Evolutionary conservation across 2,888 invertebrate genomes (phyloP).

Genomic region (Aleiodes leptofemur): DNA sequence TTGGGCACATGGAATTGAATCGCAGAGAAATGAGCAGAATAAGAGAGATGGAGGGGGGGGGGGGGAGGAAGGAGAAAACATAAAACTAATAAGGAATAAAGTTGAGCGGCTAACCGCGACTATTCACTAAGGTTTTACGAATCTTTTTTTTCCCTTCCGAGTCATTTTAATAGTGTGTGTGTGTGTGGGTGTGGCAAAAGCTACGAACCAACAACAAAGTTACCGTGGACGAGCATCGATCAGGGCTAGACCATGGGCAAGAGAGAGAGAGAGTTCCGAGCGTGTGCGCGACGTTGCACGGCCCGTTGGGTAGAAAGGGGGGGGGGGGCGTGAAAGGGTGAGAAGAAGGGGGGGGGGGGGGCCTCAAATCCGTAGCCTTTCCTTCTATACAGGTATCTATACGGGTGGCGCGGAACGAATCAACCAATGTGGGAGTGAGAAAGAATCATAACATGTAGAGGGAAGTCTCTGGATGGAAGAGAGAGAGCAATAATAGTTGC

Average conservation of each 20-base stretch:
- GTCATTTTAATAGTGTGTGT: conserved; percentile 18
- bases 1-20: conserved; percentile 19
- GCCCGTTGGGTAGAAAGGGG: not conserved
- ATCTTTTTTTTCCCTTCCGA: not conserved
- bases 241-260: conserved; percentile 52
- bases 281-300: conserved; percentile 12
- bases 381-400: conserved; percentile 13
- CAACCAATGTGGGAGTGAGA: conserved; percentile 12
- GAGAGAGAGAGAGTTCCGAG: not conserved
- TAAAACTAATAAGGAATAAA: conserved; percentile 21
- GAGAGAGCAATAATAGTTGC: conserved; percentile 38
- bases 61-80: not conserved
- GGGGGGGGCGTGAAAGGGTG: not conserved
- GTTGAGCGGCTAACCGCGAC: conserved; percentile 25
- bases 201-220: conserved; percentile 52
- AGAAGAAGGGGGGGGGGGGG: conserved; percentile 8
- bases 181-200: conserved; percentile 54
- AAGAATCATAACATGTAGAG: conserved; percentile 2
- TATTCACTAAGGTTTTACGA: conserved; percentile 18
- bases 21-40: not conserved
- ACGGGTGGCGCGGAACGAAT: conserved; percentile 35
- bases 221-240: conserved; percentile 57
- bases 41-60: not conserved
- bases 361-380: conserved; percentile 51
- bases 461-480: not conserved